Percentiles rank a stretch among this genome's conserved stretches.
phyloP scores from a whole-genome alignment of 2,113 vertebrate species.

The Cromileptes altivelis region DNA sequence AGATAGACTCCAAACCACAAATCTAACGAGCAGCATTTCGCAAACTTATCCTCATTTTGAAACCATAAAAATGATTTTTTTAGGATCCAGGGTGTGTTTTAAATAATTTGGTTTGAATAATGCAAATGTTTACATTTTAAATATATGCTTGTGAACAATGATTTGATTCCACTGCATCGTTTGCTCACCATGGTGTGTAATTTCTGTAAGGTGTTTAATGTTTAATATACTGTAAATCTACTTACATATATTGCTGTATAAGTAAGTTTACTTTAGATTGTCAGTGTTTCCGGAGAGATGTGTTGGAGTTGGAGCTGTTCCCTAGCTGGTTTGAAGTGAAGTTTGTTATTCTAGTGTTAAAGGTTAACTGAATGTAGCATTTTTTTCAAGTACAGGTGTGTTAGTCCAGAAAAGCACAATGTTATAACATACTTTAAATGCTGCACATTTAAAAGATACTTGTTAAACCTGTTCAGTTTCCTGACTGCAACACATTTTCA shows the following conservation, averaged over 20 bases:
- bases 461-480: conserved; percentile 37
- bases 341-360: conserved; percentile 60
- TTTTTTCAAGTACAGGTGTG: conserved; percentile 61
- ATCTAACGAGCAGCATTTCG: conserved; percentile 1
- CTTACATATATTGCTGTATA: conserved; percentile 63
- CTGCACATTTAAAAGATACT: conserved; percentile 59
- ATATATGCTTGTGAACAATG: conserved; percentile 53
- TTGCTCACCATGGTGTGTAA: conserved; percentile 63
- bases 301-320: conserved; percentile 39
- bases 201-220: conserved; percentile 74
- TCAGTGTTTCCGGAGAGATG: conserved; percentile 57
- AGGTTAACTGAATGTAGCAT: conserved; percentile 78
- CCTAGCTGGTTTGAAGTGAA: conserved; percentile 52
- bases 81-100: conserved; percentile 8
- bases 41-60: not conserved
- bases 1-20: conserved; percentile 25
- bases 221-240: conserved; percentile 68
- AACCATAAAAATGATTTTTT: conserved; percentile 13
- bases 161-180: conserved; percentile 43
- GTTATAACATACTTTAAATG: conserved; percentile 52
- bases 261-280: conserved; percentile 62
- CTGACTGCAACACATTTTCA: conserved; percentile 9
- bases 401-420: conserved; percentile 72
- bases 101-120: conserved; percentile 30
- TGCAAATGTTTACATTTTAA: conserved; percentile 38